Conservation (phyloP, 2,888 invertebrate species). For the Oegoconia quadripuncta region DNA sequence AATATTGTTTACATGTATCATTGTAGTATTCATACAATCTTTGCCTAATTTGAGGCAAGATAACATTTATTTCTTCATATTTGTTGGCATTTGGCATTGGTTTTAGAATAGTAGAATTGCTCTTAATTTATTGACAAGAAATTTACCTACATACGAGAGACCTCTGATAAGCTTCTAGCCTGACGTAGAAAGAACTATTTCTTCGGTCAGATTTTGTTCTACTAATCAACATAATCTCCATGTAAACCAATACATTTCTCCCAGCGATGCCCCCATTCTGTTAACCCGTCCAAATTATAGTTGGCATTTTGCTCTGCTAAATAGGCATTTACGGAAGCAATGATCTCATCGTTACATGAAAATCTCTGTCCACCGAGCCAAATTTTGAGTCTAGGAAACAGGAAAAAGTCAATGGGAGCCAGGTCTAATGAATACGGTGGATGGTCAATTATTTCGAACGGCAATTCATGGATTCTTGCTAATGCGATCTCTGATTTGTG, state of each 20-base stretch:
- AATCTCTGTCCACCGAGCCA: too few species aligned
- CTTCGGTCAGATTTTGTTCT: too few species aligned
- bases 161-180: too few species aligned
- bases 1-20: too few species aligned
- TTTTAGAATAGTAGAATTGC: too few species aligned
- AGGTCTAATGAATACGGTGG: slow-evolving; percentile 2
- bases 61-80: too few species aligned
- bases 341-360: not conserved
- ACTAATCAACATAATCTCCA: slow-evolving; percentile 9
- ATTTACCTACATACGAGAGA: too few species aligned
- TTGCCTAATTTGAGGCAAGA: too few species aligned
- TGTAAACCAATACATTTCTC: slow-evolving; percentile 12
- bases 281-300: slow-evolving; percentile 12
- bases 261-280: slow-evolving; percentile 13
- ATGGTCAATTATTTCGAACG: not conserved
- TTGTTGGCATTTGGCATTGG: too few species aligned
- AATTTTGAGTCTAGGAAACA: slow-evolving; percentile 1
- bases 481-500: not conserved
- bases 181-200: too few species aligned
- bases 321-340: not conserved
- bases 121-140: too few species aligned
- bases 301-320: slow-evolving; percentile 5
- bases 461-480: not conserved
- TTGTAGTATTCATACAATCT: too few species aligned
- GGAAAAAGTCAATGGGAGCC: slow-evolving; percentile 3